Conservation (phyloP, 2,888 invertebrate genomes). For the Dynastes hyllus region DNA sequence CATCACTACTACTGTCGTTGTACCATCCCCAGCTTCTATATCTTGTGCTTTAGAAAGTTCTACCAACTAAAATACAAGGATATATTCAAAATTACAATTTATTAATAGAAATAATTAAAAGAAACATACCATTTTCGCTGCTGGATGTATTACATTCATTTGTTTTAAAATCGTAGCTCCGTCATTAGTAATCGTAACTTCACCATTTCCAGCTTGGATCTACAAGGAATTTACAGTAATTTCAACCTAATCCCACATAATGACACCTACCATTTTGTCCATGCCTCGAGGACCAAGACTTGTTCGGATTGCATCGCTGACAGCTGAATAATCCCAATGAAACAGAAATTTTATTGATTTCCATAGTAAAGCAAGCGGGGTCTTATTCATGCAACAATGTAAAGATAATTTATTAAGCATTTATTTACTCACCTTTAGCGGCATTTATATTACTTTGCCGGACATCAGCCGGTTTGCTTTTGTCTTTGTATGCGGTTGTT, state of each 20-base stretch:
- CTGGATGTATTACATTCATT: constrained; percentile 98
- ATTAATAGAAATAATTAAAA: background rate
- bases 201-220: constrained; percentile 97
- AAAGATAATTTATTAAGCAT: background rate
- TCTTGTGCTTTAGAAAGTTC: constrained; percentile 99
- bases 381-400: background rate
- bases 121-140: constrained; percentile 93
- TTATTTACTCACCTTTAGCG: constrained; percentile 88
- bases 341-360: background rate
- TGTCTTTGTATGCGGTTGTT: constrained; percentile 85
- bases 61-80: constrained; percentile 81
- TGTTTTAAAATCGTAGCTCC: constrained; percentile 99
- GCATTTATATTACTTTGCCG: constrained; percentile 97
- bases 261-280: constrained; percentile 95
- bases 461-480: constrained; percentile 95
- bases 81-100: background rate
- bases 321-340: constrained; percentile 78
- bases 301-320: constrained; percentile 98
- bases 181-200: constrained; percentile 99
- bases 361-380: background rate
- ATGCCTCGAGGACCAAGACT: constrained; percentile 99
- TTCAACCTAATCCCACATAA: constrained; percentile 21
- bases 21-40: constrained; percentile 99
- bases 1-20: constrained; percentile 98
- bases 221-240: constrained; percentile 68